phyloP scores from a whole-genome alignment of 2,113 vertebrate species.

The Psittacara wagleri region DNA sequence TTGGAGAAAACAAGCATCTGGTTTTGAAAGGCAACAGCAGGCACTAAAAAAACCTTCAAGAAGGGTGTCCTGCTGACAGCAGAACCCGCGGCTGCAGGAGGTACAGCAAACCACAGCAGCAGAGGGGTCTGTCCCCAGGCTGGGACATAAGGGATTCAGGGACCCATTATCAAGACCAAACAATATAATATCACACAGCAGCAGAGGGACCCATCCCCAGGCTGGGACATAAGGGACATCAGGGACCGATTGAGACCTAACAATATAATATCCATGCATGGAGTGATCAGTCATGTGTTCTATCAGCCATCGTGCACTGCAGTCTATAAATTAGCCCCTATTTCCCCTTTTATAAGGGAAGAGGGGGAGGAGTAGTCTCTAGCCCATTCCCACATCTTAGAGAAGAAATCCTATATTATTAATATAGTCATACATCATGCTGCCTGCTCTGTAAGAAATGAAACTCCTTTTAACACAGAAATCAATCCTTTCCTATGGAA shows the following conservation, averaged over 20 bases:
- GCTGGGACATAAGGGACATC: neutral
- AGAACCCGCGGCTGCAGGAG: accelerated
- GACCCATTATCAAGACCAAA: neutral
- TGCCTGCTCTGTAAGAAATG: neutral
- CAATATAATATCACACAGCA: neutral
- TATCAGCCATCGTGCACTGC: neutral
- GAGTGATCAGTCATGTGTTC: neutral
- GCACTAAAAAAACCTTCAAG: neutral
- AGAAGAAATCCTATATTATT: neutral
- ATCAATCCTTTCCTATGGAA: constrained; percentile 20
- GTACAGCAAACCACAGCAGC: neutral
- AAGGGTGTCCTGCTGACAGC: neutral
- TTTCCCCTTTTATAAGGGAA: neutral
- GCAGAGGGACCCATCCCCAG: neutral
- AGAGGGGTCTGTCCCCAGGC: neutral
- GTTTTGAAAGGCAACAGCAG: neutral
- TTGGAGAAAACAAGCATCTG: neutral
- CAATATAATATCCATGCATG: neutral
- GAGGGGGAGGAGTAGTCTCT: neutral
- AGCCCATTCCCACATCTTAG: neutral
- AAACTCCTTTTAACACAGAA: neutral
- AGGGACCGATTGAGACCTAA: neutral
- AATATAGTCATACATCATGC: neutral
- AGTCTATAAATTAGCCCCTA: neutral
- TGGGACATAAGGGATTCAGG: neutral